Conservation (phyloP, 1,140 invertebrate genomes). For the Nomia melanderi region DNA sequence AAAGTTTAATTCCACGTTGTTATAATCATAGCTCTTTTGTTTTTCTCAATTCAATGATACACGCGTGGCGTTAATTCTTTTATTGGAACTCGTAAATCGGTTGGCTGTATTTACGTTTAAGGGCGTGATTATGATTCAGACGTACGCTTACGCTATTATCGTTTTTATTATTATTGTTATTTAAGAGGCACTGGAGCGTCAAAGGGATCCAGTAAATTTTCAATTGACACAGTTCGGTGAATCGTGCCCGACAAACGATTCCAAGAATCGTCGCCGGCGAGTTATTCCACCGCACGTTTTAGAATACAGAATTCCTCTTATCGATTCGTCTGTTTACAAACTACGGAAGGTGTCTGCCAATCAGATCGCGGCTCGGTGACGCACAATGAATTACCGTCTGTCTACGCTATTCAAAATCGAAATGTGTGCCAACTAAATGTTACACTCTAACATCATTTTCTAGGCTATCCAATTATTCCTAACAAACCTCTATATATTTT, state of each 20-base stretch:
- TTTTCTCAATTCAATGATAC: not conserved
- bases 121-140: too few relatives aligned
- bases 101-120: too few relatives aligned
- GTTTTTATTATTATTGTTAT: too few relatives aligned
- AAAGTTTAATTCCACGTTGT: not conserved
- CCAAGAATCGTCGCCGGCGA: not conserved
- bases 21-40: not conserved
- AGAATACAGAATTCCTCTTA: conserved; percentile 24
- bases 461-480: too few relatives aligned
- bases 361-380: not conserved
- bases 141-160: too few relatives aligned
- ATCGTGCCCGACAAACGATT: not conserved
- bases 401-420: not conserved
- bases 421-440: not conserved
- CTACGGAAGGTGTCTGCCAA: conserved; percentile 8
- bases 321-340: conserved; percentile 41
- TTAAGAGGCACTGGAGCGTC: not conserved
- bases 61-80: not conserved
- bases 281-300: conserved; percentile 13
- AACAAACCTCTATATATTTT: too few relatives aligned
- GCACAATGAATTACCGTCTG: not conserved
- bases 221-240: not conserved
- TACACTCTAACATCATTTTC: too few relatives aligned
- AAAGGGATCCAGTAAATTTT: not conserved
- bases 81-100: not conserved